Percentiles rank a stretch among this genome's conserved stretches.
Evolutionary conservation across 2,113 vertebrate genomes (phyloP).

Genomic region (Silurus meridionalis): DNA sequence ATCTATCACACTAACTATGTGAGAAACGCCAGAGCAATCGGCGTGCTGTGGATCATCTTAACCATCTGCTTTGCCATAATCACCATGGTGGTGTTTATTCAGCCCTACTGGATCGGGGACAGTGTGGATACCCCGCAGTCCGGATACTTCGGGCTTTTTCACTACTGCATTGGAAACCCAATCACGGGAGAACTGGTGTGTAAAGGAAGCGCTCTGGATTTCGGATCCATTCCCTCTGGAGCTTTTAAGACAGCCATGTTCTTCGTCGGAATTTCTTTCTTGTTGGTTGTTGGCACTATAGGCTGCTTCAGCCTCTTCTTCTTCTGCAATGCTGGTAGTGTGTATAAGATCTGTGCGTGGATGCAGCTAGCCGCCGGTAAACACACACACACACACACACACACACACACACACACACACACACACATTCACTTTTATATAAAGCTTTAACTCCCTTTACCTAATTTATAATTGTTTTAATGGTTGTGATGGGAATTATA

Average conservation of each 20-base stretch:
- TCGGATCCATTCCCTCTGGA: slow-evolving; percentile 92
- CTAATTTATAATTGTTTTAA: too few relatives aligned
- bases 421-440: neutral
- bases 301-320: slow-evolving; percentile 95
- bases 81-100: slow-evolving; percentile 93
- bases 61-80: slow-evolving; percentile 95
- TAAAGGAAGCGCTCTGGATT: slow-evolving; percentile 93
- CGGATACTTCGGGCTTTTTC: slow-evolving; percentile 96
- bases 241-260: slow-evolving; percentile 98
- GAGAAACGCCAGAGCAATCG: slow-evolving; percentile 87
- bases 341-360: slow-evolving; percentile 98
- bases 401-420: neutral
- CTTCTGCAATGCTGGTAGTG: slow-evolving; percentile 93
- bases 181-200: slow-evolving; percentile 93
- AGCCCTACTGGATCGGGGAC: slow-evolving; percentile 99
- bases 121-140: slow-evolving; percentile 93
- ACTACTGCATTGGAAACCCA: slow-evolving; percentile 95
- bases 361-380: slow-evolving; percentile 96
- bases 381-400: neutral
- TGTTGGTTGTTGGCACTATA: slow-evolving; percentile 92
- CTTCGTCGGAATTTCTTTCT: slow-evolving; percentile 91
- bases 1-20: slow-evolving; percentile 99
- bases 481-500: too few relatives aligned
- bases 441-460: neutral
- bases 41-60: slow-evolving; percentile 93